A percentile compares a stretch with the other conserved stretches of the same genome.
These are phyloP conservation scores for Drosophila ambigua DNA, from an alignment of 1,140 invertebrate genomes.

Conservation along the genomic window DNA sequence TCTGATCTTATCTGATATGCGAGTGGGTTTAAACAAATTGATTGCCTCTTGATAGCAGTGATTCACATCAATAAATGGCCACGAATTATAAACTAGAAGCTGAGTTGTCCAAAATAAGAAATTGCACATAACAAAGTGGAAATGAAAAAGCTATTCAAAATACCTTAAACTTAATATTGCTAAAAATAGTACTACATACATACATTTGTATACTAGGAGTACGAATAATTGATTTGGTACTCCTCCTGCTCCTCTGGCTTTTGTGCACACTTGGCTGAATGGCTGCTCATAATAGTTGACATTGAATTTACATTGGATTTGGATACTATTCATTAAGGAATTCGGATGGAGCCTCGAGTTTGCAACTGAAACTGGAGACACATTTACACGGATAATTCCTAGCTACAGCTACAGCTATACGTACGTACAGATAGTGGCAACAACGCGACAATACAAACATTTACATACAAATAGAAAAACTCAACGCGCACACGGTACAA, in stretches of 20 bases:
- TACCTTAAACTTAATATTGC: slow-evolving; percentile 40
- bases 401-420: slow-evolving; percentile 53
- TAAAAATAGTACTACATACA: too few species aligned
- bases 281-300: slow-evolving; percentile 17
- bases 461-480: slow-evolving; percentile 63
- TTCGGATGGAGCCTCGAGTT: not conserved
- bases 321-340: slow-evolving; percentile 23
- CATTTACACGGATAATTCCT: slow-evolving; percentile 53
- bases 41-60: slow-evolving; percentile 36
- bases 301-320: slow-evolving; percentile 23
- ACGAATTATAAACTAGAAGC: slow-evolving; percentile 64
- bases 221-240: slow-evolving; percentile 19
- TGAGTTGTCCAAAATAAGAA: slow-evolving; percentile 47
- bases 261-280: slow-evolving; percentile 38
- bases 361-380: slow-evolving; percentile 35
- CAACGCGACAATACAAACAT: slow-evolving; percentile 66
- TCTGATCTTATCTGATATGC: slow-evolving; percentile 53
- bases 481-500: slow-evolving; percentile 71
- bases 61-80: slow-evolving; percentile 58
- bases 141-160: slow-evolving; percentile 43
- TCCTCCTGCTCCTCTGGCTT: slow-evolving; percentile 16
- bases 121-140: slow-evolving; percentile 54
- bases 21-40: slow-evolving; percentile 49
- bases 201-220: too few species aligned
- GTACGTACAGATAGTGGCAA: slow-evolving; percentile 54